Conservation (phyloP, 2,113 vertebrate species). For the Saccopteryx leptura region DNA sequence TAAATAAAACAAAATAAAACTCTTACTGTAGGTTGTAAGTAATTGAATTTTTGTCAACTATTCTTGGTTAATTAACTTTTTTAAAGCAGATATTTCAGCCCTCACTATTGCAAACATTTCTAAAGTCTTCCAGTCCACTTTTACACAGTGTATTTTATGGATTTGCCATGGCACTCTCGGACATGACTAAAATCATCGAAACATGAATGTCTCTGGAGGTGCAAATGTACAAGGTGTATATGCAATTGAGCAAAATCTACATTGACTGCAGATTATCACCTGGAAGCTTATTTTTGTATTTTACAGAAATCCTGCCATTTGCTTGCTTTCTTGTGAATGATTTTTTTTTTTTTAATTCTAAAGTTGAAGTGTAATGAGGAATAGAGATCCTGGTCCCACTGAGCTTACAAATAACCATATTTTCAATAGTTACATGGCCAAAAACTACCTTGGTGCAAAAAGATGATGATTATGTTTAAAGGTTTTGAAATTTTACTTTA, state of each 20-base stretch:
- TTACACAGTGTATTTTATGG: not conserved
- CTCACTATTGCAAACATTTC: not conserved
- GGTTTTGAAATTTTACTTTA: constrained; percentile 4
- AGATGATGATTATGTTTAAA: not conserved
- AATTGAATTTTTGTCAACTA: not conserved
- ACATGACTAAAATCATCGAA: constrained; percentile 22
- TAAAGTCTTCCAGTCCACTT: not conserved
- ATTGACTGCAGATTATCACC: not conserved
- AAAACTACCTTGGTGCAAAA: constrained; percentile 10
- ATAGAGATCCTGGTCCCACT: not conserved
- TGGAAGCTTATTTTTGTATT: constrained; percentile 35
- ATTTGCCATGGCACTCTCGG: not conserved
- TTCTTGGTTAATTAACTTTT: constrained; percentile 20
- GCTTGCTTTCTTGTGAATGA: constrained; percentile 43
- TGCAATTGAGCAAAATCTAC: constrained; percentile 9
- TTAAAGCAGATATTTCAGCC: constrained; percentile 17
- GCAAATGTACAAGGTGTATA: not conserved
- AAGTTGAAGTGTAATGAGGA: not conserved
- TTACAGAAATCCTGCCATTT: constrained; percentile 39
- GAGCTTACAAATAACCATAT: constrained; percentile 54
- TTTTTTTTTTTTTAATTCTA: constrained; percentile 1
- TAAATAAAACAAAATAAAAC: constrained; percentile 37
- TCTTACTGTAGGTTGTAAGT: not conserved
- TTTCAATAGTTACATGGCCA: constrained; percentile 29
- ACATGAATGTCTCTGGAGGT: not conserved